A percentile compares a stretch with the other conserved stretches of the same genome.
Evolutionary conservation across 1,140 invertebrate species (phyloP).

Genomic region (Drosophila bifasciata): DNA sequence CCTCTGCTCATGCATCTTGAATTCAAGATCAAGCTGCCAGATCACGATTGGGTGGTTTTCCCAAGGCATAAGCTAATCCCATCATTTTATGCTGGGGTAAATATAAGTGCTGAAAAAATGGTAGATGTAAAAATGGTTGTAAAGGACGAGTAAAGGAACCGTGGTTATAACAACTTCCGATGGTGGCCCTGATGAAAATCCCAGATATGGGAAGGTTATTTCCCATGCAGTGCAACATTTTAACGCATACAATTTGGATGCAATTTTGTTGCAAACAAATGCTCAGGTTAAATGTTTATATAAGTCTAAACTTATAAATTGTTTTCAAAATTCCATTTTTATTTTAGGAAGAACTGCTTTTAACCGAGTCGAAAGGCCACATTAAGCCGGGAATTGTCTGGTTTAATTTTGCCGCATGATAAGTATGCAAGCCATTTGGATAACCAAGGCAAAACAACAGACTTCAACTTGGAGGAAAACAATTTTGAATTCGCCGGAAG

Average conservation of each 20-base stretch:
- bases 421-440: background rate
- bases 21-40: no score
- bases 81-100: no score
- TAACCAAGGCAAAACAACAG: no score
- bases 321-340: conserved; percentile 5
- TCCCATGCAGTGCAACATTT: conserved; percentile 76
- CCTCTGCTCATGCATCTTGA: no score
- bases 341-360: conserved; percentile 55
- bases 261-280: conserved; percentile 83
- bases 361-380: conserved; percentile 74
- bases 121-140: no score
- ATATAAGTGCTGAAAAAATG: no score
- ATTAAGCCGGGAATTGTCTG: conserved; percentile 61
- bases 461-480: no score
- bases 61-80: no score
- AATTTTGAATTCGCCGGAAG: no score
- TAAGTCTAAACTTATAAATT: conserved; percentile 3
- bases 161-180: conserved; percentile 43
- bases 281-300: conserved; percentile 58
- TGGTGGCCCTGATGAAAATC: conserved; percentile 84
- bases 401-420: conserved; percentile 51
- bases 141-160: conserved; percentile 37
- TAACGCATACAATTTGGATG: conserved; percentile 79
- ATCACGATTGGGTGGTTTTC: no score
- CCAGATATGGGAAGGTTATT: conserved; percentile 80